These are phyloP conservation scores for Betta splendens DNA, from an alignment of 2,797 vertebrate genomes.

Conservation along the genomic window DNA sequence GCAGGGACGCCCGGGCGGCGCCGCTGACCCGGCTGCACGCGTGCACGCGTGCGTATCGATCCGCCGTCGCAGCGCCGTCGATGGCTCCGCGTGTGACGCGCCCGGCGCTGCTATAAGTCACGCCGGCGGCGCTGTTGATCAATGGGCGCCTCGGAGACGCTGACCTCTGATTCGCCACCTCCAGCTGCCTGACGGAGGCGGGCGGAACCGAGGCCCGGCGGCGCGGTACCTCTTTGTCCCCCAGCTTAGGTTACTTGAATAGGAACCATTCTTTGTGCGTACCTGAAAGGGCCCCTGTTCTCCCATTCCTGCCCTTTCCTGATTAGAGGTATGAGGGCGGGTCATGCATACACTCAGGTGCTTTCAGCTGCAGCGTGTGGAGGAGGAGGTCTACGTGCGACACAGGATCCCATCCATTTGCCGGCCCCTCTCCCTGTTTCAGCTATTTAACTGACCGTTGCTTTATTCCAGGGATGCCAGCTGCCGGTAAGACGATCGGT, in stretches of 20 bases:
- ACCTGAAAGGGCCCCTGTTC: constrained; percentile 15
- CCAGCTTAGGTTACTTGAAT: constrained; percentile 63
- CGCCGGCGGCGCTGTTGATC: constrained; percentile 56
- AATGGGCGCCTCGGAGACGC: constrained; percentile 59
- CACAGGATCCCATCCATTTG: constrained; percentile 67
- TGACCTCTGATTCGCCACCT: constrained; percentile 24
- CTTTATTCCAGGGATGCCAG: constrained; percentile 69
- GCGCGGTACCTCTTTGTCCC: constrained; percentile 30
- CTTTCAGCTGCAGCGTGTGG: constrained; percentile 52
- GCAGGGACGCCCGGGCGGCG: constrained; percentile 19
- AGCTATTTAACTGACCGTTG: constrained; percentile 40
- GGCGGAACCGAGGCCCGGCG: too few species aligned
- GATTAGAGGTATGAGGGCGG: constrained; percentile 37
- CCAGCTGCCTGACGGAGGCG: constrained; percentile 25
- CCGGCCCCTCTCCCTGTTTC: constrained; percentile 17
- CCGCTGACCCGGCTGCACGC: constrained; percentile 24
- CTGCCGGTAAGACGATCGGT: constrained; percentile 65
- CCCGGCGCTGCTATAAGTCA: constrained; percentile 56
- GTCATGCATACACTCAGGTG: constrained; percentile 41
- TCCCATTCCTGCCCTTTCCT: constrained; percentile 43
- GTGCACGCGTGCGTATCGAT: constrained; percentile 49
- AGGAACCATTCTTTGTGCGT: constrained; percentile 49
- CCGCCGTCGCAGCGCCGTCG: constrained; percentile 34
- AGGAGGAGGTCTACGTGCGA: constrained; percentile 35
- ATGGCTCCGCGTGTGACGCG: constrained; percentile 27